Percentiles rank a stretch among this genome's conserved stretches.
Evolutionary conservation across 2,888 invertebrate genomes (phyloP).

Genomic region (Agonopterix heracliana): DNA sequence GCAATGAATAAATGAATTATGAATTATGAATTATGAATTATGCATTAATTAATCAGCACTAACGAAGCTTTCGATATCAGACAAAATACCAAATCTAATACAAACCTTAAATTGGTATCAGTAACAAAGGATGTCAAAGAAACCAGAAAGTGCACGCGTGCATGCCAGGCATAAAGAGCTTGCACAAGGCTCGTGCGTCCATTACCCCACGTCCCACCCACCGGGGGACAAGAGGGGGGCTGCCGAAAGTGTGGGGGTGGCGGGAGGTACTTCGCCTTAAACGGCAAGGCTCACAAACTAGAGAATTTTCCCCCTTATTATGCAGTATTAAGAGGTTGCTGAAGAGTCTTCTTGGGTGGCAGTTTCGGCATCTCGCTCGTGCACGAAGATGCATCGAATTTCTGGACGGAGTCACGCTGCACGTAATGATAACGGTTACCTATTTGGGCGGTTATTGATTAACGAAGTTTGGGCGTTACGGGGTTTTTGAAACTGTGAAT

Average conservation of each 20-base stretch:
- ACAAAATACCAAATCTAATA: neutral
- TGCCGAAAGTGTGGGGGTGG: slow-evolving; percentile 54
- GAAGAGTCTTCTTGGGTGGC: slow-evolving; percentile 20
- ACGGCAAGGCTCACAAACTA: no score
- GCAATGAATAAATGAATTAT: no score
- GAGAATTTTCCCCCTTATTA: no score
- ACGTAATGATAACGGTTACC: slow-evolving; percentile 55
- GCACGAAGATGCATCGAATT: slow-evolving; percentile 69
- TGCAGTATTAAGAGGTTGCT: no score
- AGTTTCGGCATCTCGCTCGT: slow-evolving; percentile 46
- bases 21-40: no score
- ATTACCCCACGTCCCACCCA: slow-evolving; percentile 47
- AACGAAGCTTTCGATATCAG: neutral
- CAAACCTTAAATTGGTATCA: slow-evolving; percentile 65
- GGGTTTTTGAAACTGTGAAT: neutral
- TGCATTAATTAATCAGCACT: neutral
- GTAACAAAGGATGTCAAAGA: slow-evolving; percentile 71
- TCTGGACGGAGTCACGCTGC: slow-evolving; percentile 69
- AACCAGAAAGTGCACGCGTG: slow-evolving; percentile 72
- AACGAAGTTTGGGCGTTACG: neutral
- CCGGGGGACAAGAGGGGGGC: slow-evolving; percentile 34
- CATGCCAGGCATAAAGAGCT: slow-evolving; percentile 66
- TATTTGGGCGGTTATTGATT: slow-evolving; percentile 1
- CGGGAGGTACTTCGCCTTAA: slow-evolving; percentile 12
- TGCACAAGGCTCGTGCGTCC: slow-evolving; percentile 70